Evolutionary conservation across 1,140 invertebrate genomes (phyloP).

Genomic region (Diorhabda carinulata): DNA sequence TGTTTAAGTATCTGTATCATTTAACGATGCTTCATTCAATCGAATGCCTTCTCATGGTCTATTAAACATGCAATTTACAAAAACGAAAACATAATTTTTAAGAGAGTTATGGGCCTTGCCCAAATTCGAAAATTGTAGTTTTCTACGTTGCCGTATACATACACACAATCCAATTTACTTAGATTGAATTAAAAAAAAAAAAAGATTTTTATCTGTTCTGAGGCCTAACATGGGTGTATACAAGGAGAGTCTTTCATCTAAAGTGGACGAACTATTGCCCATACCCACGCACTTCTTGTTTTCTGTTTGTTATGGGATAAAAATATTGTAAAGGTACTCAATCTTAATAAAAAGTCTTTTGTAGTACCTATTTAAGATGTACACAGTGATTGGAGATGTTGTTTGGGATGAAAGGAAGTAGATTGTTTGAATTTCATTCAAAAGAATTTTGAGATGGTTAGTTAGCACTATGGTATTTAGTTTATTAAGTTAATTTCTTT

Average conservation of each 20-base stretch:
- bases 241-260: constrained; percentile 3
- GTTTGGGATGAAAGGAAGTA: neutral
- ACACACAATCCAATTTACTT: constrained; percentile 5
- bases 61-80: too few relatives aligned
- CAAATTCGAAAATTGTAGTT: too few relatives aligned
- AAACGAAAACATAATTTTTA: too few relatives aligned
- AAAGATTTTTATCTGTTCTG: constrained; percentile 8
- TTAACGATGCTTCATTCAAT: too few relatives aligned
- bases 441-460: too few relatives aligned
- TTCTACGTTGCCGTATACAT: neutral
- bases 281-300: constrained; percentile 6
- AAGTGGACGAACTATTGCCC: constrained; percentile 3
- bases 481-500: too few relatives aligned
- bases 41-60: too few relatives aligned
- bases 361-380: neutral
- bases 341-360: constrained; percentile 3
- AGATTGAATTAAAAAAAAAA: constrained; percentile 7
- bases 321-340: constrained; percentile 1
- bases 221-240: constrained; percentile 8
- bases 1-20: too few relatives aligned
- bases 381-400: neutral
- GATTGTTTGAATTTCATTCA: neutral
- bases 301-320: neutral
- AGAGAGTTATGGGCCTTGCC: too few relatives aligned
- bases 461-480: too few relatives aligned